A percentile compares a stretch with the other conserved stretches of the same genome.
Evolutionary conservation across 2,113 vertebrate genomes (phyloP).

Genomic region (Megalops atlanticus): DNA sequence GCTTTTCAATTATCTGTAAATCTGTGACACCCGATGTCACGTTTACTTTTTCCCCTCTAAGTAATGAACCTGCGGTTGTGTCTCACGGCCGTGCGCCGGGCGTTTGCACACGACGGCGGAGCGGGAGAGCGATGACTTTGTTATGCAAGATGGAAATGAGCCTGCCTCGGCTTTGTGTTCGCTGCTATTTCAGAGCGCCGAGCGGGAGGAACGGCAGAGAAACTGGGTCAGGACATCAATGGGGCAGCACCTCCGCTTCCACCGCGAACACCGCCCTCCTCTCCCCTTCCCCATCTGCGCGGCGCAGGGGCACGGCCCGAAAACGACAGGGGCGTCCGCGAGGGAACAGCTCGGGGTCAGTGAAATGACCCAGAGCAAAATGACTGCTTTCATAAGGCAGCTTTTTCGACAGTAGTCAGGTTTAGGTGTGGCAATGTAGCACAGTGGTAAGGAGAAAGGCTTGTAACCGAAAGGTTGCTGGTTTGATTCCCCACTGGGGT

Average conservation of each 20-base stretch:
- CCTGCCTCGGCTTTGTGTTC: conserved; percentile 67
- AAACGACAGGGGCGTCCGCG: no score
- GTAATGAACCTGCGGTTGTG: background rate
- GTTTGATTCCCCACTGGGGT: no score
- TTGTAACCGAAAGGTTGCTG: no score
- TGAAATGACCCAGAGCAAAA: no score
- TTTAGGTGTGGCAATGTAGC: no score
- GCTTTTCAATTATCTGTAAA: no score
- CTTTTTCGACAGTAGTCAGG: no score
- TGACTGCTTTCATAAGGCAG: no score
- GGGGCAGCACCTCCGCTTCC: conserved; percentile 53
- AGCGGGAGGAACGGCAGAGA: conserved; percentile 62
- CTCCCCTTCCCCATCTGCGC: background rate
- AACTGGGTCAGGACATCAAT: conserved; percentile 74
- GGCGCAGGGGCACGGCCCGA: background rate
- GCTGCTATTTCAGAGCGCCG: conserved; percentile 72
- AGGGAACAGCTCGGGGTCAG: no score
- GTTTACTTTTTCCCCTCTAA: no score
- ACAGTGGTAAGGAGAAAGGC: no score
- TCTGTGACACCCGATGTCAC: no score
- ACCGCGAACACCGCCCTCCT: conserved; percentile 30
- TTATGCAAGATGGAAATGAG: conserved; percentile 76
- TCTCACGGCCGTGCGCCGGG: background rate
- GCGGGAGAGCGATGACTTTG: conserved; percentile 54
- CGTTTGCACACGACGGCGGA: background rate